These are phyloP conservation scores for Hafferia zeledoni DNA, from an alignment of 2,797 vertebrate species.

Conservation along the genomic window DNA sequence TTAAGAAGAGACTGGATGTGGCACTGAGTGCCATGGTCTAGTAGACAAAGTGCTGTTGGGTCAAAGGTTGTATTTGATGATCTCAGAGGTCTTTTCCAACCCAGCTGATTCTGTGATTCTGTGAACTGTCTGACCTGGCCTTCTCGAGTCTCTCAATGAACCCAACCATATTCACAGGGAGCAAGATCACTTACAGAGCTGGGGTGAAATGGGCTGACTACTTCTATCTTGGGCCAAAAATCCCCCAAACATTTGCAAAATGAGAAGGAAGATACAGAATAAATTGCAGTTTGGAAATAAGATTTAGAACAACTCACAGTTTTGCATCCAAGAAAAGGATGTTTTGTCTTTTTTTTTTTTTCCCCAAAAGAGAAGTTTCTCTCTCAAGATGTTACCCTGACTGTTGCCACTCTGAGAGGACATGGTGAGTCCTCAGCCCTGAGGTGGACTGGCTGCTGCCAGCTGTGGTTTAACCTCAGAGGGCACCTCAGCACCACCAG, in stretches of 20 bases:
- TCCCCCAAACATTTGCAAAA: neutral
- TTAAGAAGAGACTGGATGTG: too few species aligned
- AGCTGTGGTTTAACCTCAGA: neutral
- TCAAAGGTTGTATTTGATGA: too few species aligned
- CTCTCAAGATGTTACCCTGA: neutral
- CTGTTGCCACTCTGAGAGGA: neutral
- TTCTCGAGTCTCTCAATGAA: neutral
- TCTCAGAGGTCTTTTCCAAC: too few species aligned
- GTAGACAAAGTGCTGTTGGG: too few species aligned
- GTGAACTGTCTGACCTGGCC: neutral
- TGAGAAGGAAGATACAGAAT: neutral
- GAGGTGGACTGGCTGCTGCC: neutral
- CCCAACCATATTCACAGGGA: neutral
- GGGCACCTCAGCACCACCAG: neutral
- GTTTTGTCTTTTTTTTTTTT: neutral
- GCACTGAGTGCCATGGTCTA: too few species aligned
- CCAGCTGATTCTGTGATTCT: too few species aligned
- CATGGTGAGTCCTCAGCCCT: accelerated
- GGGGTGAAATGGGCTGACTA: neutral
- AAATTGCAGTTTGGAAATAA: neutral
- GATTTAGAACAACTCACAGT: neutral
- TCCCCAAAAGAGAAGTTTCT: neutral
- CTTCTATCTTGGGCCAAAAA: neutral
- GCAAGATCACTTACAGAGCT: accelerated
- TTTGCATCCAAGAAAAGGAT: neutral